A percentile compares a stretch with the other conserved stretches of the same genome.
Conservation (phyloP, 2,888 invertebrate genomes). For the Eupithecia insigniata region DNA sequence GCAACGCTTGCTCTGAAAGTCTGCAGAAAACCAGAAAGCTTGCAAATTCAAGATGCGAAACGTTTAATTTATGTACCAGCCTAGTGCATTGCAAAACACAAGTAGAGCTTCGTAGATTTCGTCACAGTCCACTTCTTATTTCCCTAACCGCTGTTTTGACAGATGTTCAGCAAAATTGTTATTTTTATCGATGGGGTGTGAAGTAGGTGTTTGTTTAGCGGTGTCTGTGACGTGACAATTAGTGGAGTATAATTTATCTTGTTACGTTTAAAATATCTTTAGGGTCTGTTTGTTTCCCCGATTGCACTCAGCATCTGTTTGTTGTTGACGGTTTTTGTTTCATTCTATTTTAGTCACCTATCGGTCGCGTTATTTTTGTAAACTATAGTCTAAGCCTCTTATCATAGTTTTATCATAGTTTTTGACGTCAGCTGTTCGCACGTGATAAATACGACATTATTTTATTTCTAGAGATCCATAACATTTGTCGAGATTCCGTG, state of each 20-base stretch:
- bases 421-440: too few relatives aligned
- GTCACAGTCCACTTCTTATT: conserved; percentile 3
- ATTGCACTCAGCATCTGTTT: conserved; percentile 12
- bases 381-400: not conserved
- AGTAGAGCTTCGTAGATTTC: conserved; percentile 8
- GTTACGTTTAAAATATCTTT: conserved; percentile 33
- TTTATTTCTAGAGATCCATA: too few relatives aligned
- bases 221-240: conserved; percentile 50
- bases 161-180: conserved; percentile 66
- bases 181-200: conserved; percentile 59
- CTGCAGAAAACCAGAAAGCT: not conserved
- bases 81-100: conserved; percentile 19
- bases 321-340: conserved; percentile 16
- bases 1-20: not conserved
- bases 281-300: conserved; percentile 21
- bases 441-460: too few relatives aligned
- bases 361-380: not conserved
- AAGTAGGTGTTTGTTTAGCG: conserved; percentile 56
- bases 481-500: too few relatives aligned
- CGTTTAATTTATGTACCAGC: conserved; percentile 17
- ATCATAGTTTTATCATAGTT: too few relatives aligned
- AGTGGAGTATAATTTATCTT: conserved; percentile 42
- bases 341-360: not conserved
- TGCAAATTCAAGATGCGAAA: conserved; percentile 5
- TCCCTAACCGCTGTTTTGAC: conserved; percentile 57